Conservation (phyloP, 2,888 invertebrate species). For the Oxytorus armatus region DNA sequence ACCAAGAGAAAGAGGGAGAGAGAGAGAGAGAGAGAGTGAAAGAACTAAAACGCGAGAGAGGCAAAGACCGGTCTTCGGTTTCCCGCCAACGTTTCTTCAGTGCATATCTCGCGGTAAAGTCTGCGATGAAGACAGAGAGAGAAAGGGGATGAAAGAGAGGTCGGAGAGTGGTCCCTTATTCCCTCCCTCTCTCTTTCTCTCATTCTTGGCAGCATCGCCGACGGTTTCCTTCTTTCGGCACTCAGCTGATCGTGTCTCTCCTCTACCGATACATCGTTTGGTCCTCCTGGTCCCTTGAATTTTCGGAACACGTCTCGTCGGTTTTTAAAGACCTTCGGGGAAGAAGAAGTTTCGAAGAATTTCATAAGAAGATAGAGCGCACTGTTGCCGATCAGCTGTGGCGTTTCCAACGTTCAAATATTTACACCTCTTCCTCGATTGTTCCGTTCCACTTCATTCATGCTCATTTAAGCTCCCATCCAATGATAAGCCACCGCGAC, state of each 20-base stretch:
- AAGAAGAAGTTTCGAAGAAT: conserved; percentile 57
- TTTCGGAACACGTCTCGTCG: conserved; percentile 19
- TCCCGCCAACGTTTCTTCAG: conserved; percentile 66
- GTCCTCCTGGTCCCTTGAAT: conserved; percentile 9
- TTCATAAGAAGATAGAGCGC: conserved; percentile 32
- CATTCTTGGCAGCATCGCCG: conserved; percentile 13
- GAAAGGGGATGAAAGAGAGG: conserved; percentile 24
- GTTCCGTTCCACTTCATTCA: conserved; percentile 31
- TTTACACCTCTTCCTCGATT: conserved; percentile 40
- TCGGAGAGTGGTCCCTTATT: neutral
- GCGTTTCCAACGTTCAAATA: conserved; percentile 31
- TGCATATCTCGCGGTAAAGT: conserved; percentile 43
- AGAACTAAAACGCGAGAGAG: conserved; percentile 22
- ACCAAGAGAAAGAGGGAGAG: too few relatives aligned
- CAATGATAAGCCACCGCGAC: neutral
- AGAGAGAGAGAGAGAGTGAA: conserved; percentile 40
- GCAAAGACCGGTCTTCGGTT: conserved; percentile 63
- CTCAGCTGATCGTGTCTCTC: conserved; percentile 71
- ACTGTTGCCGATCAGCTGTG: conserved; percentile 54
- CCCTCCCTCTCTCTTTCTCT: neutral
- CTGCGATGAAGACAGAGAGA: conserved; percentile 14
- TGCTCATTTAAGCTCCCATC: neutral
- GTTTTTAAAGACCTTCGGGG: conserved; percentile 53
- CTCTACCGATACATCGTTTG: conserved; percentile 30
- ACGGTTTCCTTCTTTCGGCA: conserved; percentile 53